These are phyloP conservation scores for Coelopa frigida DNA, from an alignment of 1,140 invertebrate species.

Conservation along the genomic window DNA sequence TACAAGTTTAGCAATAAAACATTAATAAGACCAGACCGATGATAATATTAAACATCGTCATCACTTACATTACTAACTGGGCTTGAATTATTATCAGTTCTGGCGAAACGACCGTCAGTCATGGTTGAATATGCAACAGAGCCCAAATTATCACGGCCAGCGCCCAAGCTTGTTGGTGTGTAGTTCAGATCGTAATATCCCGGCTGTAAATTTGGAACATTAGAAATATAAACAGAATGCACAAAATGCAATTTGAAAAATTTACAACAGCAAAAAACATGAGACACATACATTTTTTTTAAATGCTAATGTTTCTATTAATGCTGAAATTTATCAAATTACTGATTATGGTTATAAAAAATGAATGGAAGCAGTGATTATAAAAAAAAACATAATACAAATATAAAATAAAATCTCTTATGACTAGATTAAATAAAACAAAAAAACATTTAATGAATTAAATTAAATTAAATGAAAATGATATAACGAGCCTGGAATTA, in stretches of 20 bases:
- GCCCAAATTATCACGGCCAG: slow-evolving; percentile 58
- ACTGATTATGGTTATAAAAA: too few species aligned
- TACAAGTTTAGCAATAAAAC: slow-evolving; percentile 9
- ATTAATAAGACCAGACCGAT: neutral
- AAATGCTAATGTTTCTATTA: too few species aligned
- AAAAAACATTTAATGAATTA: neutral
- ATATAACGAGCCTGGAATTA: neutral
- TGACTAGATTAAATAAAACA: too few species aligned
- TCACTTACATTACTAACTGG: slow-evolving; percentile 53
- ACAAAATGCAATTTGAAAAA: neutral
- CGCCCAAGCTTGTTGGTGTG: slow-evolving; percentile 53
- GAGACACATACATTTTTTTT: too few species aligned
- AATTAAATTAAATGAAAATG: neutral
- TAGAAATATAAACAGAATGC: neutral
- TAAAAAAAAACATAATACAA: too few species aligned
- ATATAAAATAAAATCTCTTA: too few species aligned
- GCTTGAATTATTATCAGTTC: slow-evolving; percentile 75
- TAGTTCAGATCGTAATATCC: slow-evolving; percentile 62
- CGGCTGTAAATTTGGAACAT: slow-evolving; percentile 27
- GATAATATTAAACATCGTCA: too few species aligned
- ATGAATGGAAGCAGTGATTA: too few species aligned
- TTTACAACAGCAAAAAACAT: too few species aligned
- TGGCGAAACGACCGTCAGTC: slow-evolving; percentile 66
- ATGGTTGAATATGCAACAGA: slow-evolving; percentile 67
- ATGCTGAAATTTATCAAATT: too few species aligned